Evolutionary conservation across 2,797 vertebrate species (phyloP).

Genomic region (Geotrypetes seraphini): DNA sequence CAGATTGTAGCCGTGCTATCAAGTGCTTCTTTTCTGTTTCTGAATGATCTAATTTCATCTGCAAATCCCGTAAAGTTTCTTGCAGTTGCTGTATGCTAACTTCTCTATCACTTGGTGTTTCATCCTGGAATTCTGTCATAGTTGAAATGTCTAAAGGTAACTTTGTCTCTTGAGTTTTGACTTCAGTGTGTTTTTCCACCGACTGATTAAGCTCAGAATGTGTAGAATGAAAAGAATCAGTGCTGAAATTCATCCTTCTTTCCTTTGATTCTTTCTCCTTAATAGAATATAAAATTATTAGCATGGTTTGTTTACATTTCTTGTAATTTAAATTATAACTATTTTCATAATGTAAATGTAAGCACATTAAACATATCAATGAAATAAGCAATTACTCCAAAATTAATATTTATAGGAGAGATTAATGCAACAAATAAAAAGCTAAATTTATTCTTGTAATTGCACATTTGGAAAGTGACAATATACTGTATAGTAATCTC

Average conservation of each 20-base stretch:
- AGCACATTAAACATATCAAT: too few relatives aligned
- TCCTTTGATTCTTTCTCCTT: constrained; percentile 47
- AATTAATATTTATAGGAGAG: too few relatives aligned
- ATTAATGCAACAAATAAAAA: too few relatives aligned
- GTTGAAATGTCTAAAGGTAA: constrained; percentile 14
- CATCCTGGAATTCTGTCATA: constrained; percentile 17
- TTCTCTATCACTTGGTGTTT: constrained; percentile 26
- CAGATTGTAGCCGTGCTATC: constrained; percentile 56
- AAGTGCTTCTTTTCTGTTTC: constrained; percentile 60
- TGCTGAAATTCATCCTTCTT: constrained; percentile 42
- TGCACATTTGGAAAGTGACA: too few relatives aligned
- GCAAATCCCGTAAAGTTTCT: constrained; percentile 60
- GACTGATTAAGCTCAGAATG: constrained; percentile 58
- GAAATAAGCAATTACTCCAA: too few relatives aligned
- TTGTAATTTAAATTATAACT: too few relatives aligned
- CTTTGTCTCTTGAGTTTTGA: constrained; percentile 23
- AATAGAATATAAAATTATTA: constrained; percentile 3
- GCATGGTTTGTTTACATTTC: background rate
- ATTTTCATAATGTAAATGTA: too few relatives aligned
- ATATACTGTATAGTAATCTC: too few relatives aligned
- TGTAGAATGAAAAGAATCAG: constrained; percentile 68
- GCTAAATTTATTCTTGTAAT: too few relatives aligned
- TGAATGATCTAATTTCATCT: constrained; percentile 62
- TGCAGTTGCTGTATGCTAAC: constrained; percentile 59
- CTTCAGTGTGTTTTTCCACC: constrained; percentile 24